A percentile compares a stretch with the other conserved stretches of the same genome.
These are phyloP conservation scores for Vanacampus margaritifer DNA, from an alignment of 2,113 vertebrate genomes.

Conservation along the genomic window DNA sequence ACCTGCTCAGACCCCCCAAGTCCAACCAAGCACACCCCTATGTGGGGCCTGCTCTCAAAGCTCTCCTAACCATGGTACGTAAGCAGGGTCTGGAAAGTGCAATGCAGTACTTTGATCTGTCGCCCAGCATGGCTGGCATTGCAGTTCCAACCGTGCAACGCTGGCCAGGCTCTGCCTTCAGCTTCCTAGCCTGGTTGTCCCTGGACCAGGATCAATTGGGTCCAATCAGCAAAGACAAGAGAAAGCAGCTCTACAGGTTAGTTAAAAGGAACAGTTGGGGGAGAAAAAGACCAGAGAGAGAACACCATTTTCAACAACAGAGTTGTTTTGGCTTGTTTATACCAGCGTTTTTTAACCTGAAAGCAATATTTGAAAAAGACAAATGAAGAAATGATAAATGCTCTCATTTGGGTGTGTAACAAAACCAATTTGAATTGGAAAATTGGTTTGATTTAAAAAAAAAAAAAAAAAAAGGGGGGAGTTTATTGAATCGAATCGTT, in stretches of 20 bases:
- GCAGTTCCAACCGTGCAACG: conserved; percentile 84
- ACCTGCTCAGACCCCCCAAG: conserved; percentile 80
- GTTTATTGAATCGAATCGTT: too few relatives aligned
- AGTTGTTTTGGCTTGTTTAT: neutral
- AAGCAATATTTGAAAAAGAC: too few relatives aligned
- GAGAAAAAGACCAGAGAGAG: neutral
- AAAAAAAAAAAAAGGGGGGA: too few relatives aligned
- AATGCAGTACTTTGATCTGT: conserved; percentile 93
- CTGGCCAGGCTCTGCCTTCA: conserved; percentile 93
- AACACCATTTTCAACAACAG: neutral
- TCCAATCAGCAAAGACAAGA: conserved; percentile 80
- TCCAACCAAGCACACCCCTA: conserved; percentile 76
- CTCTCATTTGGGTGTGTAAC: too few relatives aligned
- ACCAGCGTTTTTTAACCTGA: too few relatives aligned
- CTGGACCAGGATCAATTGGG: conserved; percentile 88
- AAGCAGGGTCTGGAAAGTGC: conserved; percentile 89
- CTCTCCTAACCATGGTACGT: conserved; percentile 86
- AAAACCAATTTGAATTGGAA: too few relatives aligned
- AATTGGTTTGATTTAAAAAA: too few relatives aligned
- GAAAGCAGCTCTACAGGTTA: conserved; percentile 97
- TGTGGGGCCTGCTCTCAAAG: conserved; percentile 78
- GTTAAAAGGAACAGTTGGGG: neutral
- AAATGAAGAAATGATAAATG: too few relatives aligned
- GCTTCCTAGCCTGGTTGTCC: conserved; percentile 91
- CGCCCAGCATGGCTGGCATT: conserved; percentile 92